phyloP scores from a whole-genome alignment of 1,140 invertebrate species.

The Brachionus plicatilis region DNA sequence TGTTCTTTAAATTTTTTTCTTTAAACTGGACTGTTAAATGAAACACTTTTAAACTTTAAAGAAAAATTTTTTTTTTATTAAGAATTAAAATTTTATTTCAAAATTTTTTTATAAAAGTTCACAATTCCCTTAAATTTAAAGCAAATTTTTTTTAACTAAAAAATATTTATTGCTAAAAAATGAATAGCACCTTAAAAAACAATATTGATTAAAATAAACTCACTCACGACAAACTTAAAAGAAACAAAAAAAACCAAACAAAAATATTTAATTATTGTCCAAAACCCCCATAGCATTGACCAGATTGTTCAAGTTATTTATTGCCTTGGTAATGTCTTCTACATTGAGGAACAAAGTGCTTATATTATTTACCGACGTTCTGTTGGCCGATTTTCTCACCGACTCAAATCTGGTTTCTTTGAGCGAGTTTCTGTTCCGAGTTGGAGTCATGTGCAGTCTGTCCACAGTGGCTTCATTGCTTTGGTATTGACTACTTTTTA shows the following conservation, averaged over 20 bases:
- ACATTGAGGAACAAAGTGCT: not conserved
- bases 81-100: too few relatives aligned
- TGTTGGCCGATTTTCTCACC: not conserved
- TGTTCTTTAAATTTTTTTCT: too few relatives aligned
- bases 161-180: not conserved
- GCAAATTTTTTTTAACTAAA: not conserved
- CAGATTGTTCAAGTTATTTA: slow-evolving; percentile 27
- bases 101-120: too few relatives aligned
- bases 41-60: too few relatives aligned
- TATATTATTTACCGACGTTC: slow-evolving; percentile 4
- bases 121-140: too few relatives aligned
- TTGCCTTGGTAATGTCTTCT: slow-evolving; percentile 32
- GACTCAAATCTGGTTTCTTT: not conserved
- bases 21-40: too few relatives aligned
- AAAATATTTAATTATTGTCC: not conserved
- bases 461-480: not conserved
- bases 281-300: slow-evolving; percentile 3
- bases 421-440: not conserved
- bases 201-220: not conserved
- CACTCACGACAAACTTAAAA: not conserved
- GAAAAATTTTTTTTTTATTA: too few relatives aligned
- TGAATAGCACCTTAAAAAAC: not conserved
- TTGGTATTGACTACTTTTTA: not conserved
- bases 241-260: not conserved
- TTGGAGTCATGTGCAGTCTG: not conserved